Conservation (phyloP, 2,888 invertebrate genomes). For the Lasioglossum oenotherae region DNA sequence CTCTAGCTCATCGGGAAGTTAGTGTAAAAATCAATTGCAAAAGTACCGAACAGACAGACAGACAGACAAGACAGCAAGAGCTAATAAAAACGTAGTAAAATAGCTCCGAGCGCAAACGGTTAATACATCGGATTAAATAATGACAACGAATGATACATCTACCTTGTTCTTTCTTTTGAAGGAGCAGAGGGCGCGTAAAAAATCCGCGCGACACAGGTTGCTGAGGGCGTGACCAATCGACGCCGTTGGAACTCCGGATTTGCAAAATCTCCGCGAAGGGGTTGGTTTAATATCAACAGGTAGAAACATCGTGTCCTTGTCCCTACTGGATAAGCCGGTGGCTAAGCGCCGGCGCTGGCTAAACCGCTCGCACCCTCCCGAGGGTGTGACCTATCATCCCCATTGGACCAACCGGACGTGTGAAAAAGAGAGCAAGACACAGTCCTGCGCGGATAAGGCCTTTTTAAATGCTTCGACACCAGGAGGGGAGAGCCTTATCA, state of each 20-base stretch:
- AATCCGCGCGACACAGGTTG: conserved; percentile 10
- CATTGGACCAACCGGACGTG: conserved; percentile 81
- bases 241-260: conserved; percentile 76
- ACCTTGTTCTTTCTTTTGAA: background rate
- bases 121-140: too few relatives aligned
- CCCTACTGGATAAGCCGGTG: conserved; percentile 81
- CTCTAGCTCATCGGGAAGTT: too few relatives aligned
- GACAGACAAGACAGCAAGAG: too few relatives aligned
- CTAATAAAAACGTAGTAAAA: too few relatives aligned
- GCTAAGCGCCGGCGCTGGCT: conserved; percentile 84
- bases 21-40: too few relatives aligned
- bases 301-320: conserved; percentile 76
- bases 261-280: conserved; percentile 82
- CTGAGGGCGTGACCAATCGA: conserved; percentile 78
- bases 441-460: conserved; percentile 77
- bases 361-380: conserved; percentile 81
- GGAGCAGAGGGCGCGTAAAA: background rate
- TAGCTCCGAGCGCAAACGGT: too few relatives aligned
- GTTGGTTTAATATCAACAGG: conserved; percentile 84
- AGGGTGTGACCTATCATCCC: conserved; percentile 82
- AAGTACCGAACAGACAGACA: too few relatives aligned
- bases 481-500: conserved; percentile 50
- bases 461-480: conserved; percentile 59
- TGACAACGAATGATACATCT: background rate
- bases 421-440: conserved; percentile 76